Evolutionary conservation across 2,888 invertebrate species (phyloP), one percentile per base, ranked within the genome.

Genomic region (Selenia dentaria): DNA sequence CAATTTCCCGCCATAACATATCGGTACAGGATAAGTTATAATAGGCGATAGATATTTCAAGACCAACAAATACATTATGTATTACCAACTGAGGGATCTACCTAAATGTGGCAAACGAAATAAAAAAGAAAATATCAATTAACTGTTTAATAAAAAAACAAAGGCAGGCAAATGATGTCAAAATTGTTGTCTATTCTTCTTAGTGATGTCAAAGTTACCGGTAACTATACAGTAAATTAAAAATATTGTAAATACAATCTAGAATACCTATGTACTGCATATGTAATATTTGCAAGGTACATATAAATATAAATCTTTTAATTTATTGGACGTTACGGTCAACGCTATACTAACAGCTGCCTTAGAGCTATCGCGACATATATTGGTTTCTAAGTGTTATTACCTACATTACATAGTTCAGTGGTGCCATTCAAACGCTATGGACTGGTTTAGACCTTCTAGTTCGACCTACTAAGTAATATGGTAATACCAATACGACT

Each of bases 111-210:
- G n/a, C 4, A 16, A 16, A 22, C 3, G 6, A 8, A 22, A 25
- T 10, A 10, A 54, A 69, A 60, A 59, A 52, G 50, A 57, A 69
- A 70, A 70, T 67, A 71, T 68, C 62, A 70, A 81, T 46, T 40
- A 37, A 48, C 37, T 42, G 29, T 59, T 77, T 86, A 84, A 74
- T 86, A 61, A 74, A 64, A 18, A 22, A 77, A 79, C 77, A 79
- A 48, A 42, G 74, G 72, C 76, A 79, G 80, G 79, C 77, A 70
- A 79, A 74, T 72, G 59, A 70, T 74, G 80, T 83, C 80, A 74
- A 70, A 65, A 51, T 47, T 27, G 51, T 60, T 52, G 57, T 53
- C 49, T 62, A 63, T 60, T 37, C 67, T 59, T 59, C 48, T 62
- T 54, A 55, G 57, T 44, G 71, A 79, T 74, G 77, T 84, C 78